Percentiles rank a stretch among this genome's conserved stretches.
phyloP scores from a whole-genome alignment of 2,888 invertebrate genomes.

The Tribolium freemani region DNA sequence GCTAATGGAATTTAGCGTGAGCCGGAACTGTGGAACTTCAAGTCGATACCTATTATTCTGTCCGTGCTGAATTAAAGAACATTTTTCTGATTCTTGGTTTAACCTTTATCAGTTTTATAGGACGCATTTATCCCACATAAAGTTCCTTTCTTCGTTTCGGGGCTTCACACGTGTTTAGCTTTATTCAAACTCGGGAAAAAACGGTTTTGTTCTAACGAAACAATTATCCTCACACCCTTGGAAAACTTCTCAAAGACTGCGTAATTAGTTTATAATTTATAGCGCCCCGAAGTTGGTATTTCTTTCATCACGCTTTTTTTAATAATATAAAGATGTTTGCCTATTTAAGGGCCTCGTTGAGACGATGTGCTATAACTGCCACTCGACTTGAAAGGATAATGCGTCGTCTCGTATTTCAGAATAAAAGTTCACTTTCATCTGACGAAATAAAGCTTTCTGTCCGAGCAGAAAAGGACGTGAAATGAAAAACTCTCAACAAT shows the following conservation, averaged over 20 bases:
- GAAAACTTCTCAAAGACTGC: neutral
- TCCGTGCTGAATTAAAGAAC: constrained; percentile 64
- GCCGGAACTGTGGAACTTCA: constrained; percentile 44
- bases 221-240: neutral
- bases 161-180: too few relatives aligned
- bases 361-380: constrained; percentile 34
- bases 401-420: constrained; percentile 38
- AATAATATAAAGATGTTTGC: constrained; percentile 22
- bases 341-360: constrained; percentile 26
- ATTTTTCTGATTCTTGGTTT: constrained; percentile 57
- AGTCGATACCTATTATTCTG: constrained; percentile 61
- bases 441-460: constrained; percentile 37
- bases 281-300: neutral
- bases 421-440: constrained; percentile 37
- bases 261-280: constrained; percentile 16
- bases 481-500: constrained; percentile 35
- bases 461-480: constrained; percentile 8
- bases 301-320: neutral
- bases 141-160: neutral
- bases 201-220: neutral
- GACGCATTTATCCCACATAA: constrained; percentile 51
- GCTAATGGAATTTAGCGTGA: constrained; percentile 63
- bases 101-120: constrained; percentile 59
- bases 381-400: constrained; percentile 42
- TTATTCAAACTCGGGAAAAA: neutral